These are phyloP conservation scores for Pimpla rufipes DNA, from an alignment of 2,888 invertebrate genomes.

Conservation along the genomic window DNA sequence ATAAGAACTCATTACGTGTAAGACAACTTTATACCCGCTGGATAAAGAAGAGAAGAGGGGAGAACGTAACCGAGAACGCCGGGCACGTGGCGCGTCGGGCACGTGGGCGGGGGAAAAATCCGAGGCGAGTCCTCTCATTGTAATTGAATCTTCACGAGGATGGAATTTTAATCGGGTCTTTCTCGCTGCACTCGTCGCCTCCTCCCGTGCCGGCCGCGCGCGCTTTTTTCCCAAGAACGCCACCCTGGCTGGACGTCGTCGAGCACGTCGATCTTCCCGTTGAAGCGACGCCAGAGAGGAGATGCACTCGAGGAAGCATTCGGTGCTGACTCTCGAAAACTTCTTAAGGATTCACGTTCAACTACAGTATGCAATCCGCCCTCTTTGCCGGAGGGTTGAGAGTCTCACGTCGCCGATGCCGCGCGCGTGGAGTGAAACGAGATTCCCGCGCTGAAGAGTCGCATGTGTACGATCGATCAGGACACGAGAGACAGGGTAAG, in stretches of 20 bases:
- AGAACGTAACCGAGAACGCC: background rate
- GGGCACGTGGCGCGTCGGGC: slow-evolving; percentile 18
- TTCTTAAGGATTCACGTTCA: slow-evolving; percentile 29
- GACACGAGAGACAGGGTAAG: background rate
- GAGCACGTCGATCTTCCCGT: slow-evolving; percentile 10
- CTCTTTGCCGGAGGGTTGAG: background rate
- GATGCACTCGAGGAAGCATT: background rate
- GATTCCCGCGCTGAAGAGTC: background rate
- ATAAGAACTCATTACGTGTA: slow-evolving; percentile 61
- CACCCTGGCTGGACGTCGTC: background rate
- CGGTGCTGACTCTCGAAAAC: slow-evolving; percentile 16
- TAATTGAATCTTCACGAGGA: slow-evolving; percentile 77
- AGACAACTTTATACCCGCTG: slow-evolving; percentile 50
- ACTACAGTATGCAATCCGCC: slow-evolving; percentile 18
- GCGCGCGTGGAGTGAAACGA: background rate
- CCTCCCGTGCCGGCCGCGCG: background rate
- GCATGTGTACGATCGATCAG: slow-evolving; percentile 29
- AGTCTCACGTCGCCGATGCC: background rate
- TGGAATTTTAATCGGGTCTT: slow-evolving; percentile 75
- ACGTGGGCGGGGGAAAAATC: slow-evolving; percentile 52
- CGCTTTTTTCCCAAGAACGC: background rate
- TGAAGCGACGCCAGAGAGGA: background rate
- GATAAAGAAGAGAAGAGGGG: slow-evolving; percentile 4
- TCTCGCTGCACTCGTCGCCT: slow-evolving; percentile 2
- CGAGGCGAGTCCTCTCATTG: slow-evolving; percentile 70